Evolutionary conservation across 2,888 invertebrate genomes (phyloP), one percentile per base, ranked within the genome.

Genomic region (Scaptomyza cyrtandrae): DNA sequence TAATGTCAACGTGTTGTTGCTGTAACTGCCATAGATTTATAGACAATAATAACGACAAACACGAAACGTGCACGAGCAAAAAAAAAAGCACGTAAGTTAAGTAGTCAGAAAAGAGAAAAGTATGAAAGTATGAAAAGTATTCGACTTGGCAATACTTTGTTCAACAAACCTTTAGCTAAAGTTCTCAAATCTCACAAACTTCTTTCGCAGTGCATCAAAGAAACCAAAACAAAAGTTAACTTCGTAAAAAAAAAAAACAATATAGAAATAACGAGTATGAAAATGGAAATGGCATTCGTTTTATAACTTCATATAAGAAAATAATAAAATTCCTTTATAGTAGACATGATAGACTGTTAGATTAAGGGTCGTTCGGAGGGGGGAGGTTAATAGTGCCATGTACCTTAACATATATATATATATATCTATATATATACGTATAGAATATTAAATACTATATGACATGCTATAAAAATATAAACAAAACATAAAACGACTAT

Each of bases 1-100:
- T 91, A 90, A 90, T 91, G 90, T 89, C 90, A 91, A 89, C 82
- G 89, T 87, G 72, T 66, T 75, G 75, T 75, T 75, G 76, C 71
- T 75, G 71, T 63, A 80, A 76, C 86, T 65, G 74, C 85, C 71
- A 70, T 86, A 85, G 88, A 84, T 84, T 84, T 84, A 84, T 84
- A 75, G 83, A 79, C 83, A 81, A 88, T 85, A 85, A 86, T 86
- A 89, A 88, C 74, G 75, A 61, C 74, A 88, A 83, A 88, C 88
- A 85, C 83, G 83, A 87, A 84, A 58, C 50, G 74, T 48, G 62
- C 75, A 57, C 59, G 52, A 71, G 67, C 62, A 39, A 37, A 0
- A 27, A 41, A 27, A 41, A 43, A n/a, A 39, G 27, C 58, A 78
- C 66, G 50, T 57, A 56, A 69, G 70, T 85, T 82, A 72, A 88